Percentiles rank a stretch among this genome's conserved stretches.
These are phyloP conservation scores for Oreochromis aureus DNA, from an alignment of 2,113 vertebrate species.

Conservation along the genomic window DNA sequence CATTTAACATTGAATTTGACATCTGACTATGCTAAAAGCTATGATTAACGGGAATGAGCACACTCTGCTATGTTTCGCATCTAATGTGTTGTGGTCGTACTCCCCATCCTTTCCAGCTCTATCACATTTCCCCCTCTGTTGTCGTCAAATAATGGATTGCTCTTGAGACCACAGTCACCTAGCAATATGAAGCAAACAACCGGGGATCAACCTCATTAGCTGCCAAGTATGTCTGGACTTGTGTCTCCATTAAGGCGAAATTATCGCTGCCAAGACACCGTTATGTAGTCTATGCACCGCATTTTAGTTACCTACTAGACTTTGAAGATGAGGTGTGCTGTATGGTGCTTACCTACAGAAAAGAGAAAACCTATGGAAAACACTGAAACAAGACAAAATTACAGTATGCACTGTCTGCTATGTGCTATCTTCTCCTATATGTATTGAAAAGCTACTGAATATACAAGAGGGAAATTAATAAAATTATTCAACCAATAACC, in stretches of 20 bases:
- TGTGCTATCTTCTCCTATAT: neutral
- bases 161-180: neutral
- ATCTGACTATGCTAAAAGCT: neutral
- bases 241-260: neutral
- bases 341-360: neutral
- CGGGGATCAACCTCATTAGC: neutral
- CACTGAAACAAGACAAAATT: neutral
- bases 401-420: neutral
- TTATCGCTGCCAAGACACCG: neutral
- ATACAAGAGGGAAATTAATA: neutral
- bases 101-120: neutral
- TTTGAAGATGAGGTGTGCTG: neutral
- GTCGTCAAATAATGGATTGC: neutral
- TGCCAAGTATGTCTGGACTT: neutral
- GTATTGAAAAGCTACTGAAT: neutral
- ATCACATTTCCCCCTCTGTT: neutral
- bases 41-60: neutral
- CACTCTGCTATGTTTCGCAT: neutral
- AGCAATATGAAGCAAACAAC: neutral
- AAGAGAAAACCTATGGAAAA: neutral
- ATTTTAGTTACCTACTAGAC: neutral
- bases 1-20: neutral
- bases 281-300: neutral
- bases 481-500: neutral
- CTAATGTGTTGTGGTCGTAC: neutral